phyloP scores from a whole-genome alignment of 2,888 invertebrate species.

The Thecophora atra region DNA sequence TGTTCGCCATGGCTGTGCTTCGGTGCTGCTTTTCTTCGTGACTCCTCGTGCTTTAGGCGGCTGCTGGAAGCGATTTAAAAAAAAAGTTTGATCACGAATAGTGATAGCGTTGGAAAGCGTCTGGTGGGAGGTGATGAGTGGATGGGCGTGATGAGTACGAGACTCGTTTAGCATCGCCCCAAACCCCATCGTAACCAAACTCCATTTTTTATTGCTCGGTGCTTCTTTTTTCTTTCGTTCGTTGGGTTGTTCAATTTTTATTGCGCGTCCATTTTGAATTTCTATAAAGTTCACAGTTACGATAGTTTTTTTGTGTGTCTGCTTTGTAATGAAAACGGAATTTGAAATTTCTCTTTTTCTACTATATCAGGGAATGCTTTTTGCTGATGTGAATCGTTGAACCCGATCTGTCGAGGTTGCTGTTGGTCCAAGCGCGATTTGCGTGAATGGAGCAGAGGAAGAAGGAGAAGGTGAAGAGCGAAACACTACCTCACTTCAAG shows the following conservation, averaged over 20 bases:
- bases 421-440: background rate
- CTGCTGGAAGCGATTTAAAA: background rate
- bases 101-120: background rate
- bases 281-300: slow-evolving; percentile 29
- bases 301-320: slow-evolving; percentile 14
- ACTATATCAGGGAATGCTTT: background rate
- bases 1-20: too few relatives aligned
- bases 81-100: too few relatives aligned
- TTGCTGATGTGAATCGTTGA: background rate
- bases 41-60: background rate
- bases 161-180: background rate
- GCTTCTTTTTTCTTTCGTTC: background rate
- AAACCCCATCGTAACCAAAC: background rate
- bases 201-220: background rate
- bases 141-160: background rate
- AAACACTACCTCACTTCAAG: slow-evolving; percentile 3
- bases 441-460: background rate
- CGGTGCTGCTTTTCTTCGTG: background rate
- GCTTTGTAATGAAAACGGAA: slow-evolving; percentile 1
- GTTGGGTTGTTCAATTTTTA: slow-evolving; percentile 32
- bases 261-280: slow-evolving; percentile 34
- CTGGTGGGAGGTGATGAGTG: background rate
- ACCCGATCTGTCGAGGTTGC: background rate
- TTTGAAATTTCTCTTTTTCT: slow-evolving; percentile 11
- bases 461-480: background rate